Percentiles rank a stretch among this genome's conserved stretches.
Evolutionary conservation across 2,113 vertebrate species (phyloP).

Genomic region (Gorsachius goisagi): DNA sequence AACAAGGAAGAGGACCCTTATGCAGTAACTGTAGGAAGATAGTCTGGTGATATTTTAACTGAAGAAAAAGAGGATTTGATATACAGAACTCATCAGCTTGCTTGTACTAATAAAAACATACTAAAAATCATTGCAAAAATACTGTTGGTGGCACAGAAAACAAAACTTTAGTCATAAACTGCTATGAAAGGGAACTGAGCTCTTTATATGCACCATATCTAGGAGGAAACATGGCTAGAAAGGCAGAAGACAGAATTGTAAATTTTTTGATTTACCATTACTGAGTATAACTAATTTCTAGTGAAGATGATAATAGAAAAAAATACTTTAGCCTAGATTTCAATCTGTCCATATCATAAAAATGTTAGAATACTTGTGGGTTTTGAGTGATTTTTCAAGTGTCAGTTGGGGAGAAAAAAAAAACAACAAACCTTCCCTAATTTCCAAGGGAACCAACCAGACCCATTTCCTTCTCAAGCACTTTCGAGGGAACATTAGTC

Average conservation of each 20-base stretch:
- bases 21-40: not conserved
- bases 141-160: not conserved
- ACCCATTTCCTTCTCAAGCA: not conserved
- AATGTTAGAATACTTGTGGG: not conserved
- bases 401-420: fast-evolving
- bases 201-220: not conserved
- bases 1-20: not conserved
- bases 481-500: not conserved
- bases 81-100: not conserved
- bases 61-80: not conserved
- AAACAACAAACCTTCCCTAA: not conserved
- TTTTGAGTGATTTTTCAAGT: not conserved
- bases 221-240: not conserved
- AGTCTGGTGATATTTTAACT: not conserved
- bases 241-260: not conserved
- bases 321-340: not conserved
- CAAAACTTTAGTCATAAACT: not conserved
- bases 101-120: not conserved
- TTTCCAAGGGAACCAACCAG: not conserved
- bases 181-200: not conserved
- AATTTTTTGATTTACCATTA: not conserved
- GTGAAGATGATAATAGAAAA: not conserved
- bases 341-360: fast-evolving
- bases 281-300: not conserved
- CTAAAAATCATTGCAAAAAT: not conserved